Base-by-base conservation (phyloP, 2,113 vertebrate genomes). In the Solenodon paradoxus region DNA sequence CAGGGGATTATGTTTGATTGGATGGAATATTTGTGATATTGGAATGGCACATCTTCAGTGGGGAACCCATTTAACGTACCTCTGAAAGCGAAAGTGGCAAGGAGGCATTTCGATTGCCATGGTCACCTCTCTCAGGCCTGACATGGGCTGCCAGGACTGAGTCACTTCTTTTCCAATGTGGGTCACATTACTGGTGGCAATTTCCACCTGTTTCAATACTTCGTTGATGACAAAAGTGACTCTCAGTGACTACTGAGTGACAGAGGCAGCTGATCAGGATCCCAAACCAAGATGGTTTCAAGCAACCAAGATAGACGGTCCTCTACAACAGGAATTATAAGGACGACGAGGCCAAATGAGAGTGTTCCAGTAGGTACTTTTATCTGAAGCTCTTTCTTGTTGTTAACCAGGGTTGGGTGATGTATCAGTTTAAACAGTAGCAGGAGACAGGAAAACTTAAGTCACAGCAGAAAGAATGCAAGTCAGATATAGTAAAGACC, bases 191-290 rank as follows among this genome's bases (percentile, higher is more conserved):
- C 86, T 64, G 7, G 20, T 28, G 17, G 78, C 81, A 66, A 42
- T 63, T 94, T 93, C 72, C 96, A 97, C 94, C 95, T 97, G 96
- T 94, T 86, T 93, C 79, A 92, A 90, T 95, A 96, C 83, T 97
- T 96, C 79, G 51, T 78, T 17, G 90, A 96, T 94, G 96, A 96
- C 97, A 95, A 71, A 88, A 88, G 81, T 94, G 64, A 47, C 84
- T 80, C 90, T 92, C n/a, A n/a, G n/a, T 78, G 49, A 94, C n/a
- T 82, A 72, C 32, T 82, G 94, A 97, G 82, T 1, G 88, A 92
- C 88, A 69, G 32, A 59, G 42, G 45, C 96, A 96, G 94, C 72
- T 95, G 96, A 95, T 40, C 61, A 47, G 71, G 7, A 69, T 95
- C 90, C 63, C 64, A 90, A 53, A 47, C 75, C 79, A 93, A 42